Base-by-base conservation (phyloP, 1,140 invertebrate genomes). In the Dreissena polymorpha region DNA sequence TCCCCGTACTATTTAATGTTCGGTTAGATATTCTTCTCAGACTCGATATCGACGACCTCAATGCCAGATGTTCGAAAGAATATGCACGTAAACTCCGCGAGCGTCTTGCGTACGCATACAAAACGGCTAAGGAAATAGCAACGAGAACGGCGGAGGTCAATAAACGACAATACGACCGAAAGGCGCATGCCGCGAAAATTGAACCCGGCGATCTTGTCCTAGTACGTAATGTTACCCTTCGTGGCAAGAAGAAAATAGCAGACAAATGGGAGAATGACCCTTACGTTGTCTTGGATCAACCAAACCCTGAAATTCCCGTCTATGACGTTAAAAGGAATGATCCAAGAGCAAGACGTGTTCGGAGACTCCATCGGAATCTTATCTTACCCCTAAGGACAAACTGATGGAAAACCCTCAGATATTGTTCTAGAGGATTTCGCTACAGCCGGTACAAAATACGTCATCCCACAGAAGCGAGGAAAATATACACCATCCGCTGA, bases 181-280 rank as follows among this genome's bases (percentile, higher is more conserved):
- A 57, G n/a, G 49, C 53, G 18, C 39, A 12, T 23, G 71, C 50
- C 0, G 21, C 53, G 14, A 76, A 76, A 25, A 25, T 50, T n/a
- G 6, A 64, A n/a, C 23, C 12, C 18, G 57, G 60, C 21, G 57
- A 76, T 21, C 13, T 63, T n/a, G 60, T 76, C 18, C n/a, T 64
- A 16, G 73, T 21, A 23, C 23, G 73, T 14, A 76, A 39, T 29
- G 27, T 75, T 7, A 2, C 53, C n/a, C 14, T 76, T 14, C n/a
- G 55, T n/a, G 57, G 73, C 12, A 76, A 64, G 21, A 27, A 39
- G 8, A 76, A 65, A 57, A 18, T 76, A 18, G 73, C 55, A 3
- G 27, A 76, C 16, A 76, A 25, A 65, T 76, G 60, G 55, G 55
- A 76, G 27, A 70, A 70, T 39, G 21, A n/a, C 18, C 25, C 29